Evolutionary conservation across 2,113 vertebrate species (phyloP).

Genomic region (Sinocyclocheilus grahami): DNA sequence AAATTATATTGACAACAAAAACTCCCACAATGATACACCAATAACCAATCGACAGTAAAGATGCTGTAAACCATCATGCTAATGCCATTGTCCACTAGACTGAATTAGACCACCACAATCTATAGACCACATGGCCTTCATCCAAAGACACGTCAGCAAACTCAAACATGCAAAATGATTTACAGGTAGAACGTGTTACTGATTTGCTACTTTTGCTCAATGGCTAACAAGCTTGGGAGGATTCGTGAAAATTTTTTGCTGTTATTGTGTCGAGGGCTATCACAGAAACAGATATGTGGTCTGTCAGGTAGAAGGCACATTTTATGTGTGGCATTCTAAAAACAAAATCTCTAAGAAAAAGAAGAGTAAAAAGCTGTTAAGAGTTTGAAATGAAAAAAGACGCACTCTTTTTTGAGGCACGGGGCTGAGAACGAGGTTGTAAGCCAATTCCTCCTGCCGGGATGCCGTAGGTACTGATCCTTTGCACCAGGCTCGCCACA

Average conservation of each 20-base stretch:
- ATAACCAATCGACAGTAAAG: neutral
- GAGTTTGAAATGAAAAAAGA: neutral
- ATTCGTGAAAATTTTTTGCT: neutral
- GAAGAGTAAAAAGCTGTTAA: neutral
- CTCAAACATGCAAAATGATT: neutral
- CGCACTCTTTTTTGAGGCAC: conserved; percentile 86
- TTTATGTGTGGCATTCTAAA: neutral
- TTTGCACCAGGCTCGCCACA: conserved; percentile 92
- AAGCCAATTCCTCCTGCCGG: conserved; percentile 90
- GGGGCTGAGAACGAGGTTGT: conserved; percentile 80
- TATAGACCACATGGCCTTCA: neutral
- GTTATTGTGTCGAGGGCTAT: neutral
- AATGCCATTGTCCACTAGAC: neutral
- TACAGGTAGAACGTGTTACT: neutral
- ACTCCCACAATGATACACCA: neutral
- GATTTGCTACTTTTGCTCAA: neutral
- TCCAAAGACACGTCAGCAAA: neutral
- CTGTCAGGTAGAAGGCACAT: neutral
- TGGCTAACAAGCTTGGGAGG: neutral
- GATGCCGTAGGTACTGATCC: conserved; percentile 91
- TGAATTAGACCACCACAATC: neutral
- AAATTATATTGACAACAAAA: neutral
- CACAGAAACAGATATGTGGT: neutral
- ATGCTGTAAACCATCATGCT: neutral
- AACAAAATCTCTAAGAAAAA: neutral